Base-by-base conservation (phyloP, 2,888 invertebrate species). In the Thymelicus acteon region DNA sequence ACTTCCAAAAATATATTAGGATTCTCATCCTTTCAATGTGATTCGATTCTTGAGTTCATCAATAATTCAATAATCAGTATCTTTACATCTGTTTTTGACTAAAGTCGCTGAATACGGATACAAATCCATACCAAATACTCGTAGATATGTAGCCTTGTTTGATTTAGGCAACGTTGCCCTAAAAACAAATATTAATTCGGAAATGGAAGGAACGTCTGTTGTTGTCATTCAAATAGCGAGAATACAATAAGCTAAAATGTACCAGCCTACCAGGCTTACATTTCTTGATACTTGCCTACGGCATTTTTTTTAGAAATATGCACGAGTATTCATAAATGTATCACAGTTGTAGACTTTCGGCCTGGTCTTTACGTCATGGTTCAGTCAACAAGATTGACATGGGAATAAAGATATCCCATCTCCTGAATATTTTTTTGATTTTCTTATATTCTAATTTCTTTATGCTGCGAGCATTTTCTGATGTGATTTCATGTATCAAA, bases 321-420 rank as follows among this genome's bases (percentile, higher is more conserved):
- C 7, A 7, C 39, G 6, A 40, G 47, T 71, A 19, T 19, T 19
- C 19, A 19, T 19, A 66, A 71, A 61, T 37, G 58, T 60, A 60
- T 70, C 71, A 71, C 54, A 48, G 44, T 61, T 15, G 37, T 48
- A 40, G 64, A 60, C 67, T 70, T 71, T 75, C 70, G 70, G 6
- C 24, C 13, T 75, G 75, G 72, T 73, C 67, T 74, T 66, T 72
- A 57, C 73, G 70, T 73, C 72, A 67, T 73, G 74, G 71, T 73
- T 74, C 75, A 75, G 60, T 74, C 75, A 71, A 72, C 72, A 74
- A 70, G 68, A 71, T 73, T 60, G 63, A 49, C 64, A 49, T 19
- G 70, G 71, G 72, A 70, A 63, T 71, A 67, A 66, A 71, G 72
- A 71, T 62, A 66, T 72, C 75, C 58, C 65, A 48, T 65, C 44